Conservation (phyloP, 2,113 vertebrate genomes). For the Mastomys natalensis region DNA sequence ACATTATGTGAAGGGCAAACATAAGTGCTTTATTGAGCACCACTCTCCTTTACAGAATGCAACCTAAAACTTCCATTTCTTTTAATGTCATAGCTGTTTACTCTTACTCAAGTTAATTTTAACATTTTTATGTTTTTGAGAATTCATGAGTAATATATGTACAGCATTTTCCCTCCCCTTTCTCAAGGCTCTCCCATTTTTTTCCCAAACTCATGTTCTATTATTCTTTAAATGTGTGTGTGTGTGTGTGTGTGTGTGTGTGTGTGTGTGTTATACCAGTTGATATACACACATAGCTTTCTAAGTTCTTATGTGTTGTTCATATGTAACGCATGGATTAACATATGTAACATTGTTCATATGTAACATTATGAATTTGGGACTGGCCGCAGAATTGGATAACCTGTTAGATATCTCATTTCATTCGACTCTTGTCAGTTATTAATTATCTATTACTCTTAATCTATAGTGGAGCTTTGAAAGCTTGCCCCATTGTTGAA, state of each 20-base stretch:
- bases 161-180: too few species aligned
- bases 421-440: neutral
- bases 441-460: neutral
- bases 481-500: neutral
- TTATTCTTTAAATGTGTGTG: neutral
- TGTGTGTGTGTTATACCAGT: neutral
- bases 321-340: too few species aligned
- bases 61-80: neutral
- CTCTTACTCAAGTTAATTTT: neutral
- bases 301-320: too few species aligned
- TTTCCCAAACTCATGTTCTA: neutral
- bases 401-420: neutral
- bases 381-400: neutral
- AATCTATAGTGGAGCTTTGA: neutral
- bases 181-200: neutral
- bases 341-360: too few species aligned
- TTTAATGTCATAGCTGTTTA: neutral
- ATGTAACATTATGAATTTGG: too few species aligned
- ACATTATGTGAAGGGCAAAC: neutral
- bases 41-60: neutral
- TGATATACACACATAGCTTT: neutral
- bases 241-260: neutral
- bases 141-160: neutral
- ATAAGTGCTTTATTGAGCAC: neutral
- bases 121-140: neutral